Evolutionary conservation across 1,140 invertebrate species (phyloP), one percentile per base, ranked within the genome.

Genomic region (Liolophura sinensis): DNA sequence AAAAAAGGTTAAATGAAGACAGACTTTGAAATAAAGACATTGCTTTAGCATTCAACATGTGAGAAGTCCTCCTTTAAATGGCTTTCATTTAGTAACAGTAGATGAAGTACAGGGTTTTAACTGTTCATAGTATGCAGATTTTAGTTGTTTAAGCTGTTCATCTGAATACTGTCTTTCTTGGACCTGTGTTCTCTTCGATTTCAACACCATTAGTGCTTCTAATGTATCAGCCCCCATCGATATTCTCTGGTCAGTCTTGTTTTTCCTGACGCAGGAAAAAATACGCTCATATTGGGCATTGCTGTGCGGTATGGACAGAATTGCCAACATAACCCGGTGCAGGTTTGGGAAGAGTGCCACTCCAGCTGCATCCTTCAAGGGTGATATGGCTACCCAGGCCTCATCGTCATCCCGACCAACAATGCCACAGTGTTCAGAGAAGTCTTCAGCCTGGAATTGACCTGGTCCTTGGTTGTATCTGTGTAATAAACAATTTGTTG

Each of bases 221-320:
- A 69, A 24, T 16, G 60, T 65, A 1, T 62, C 22, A 9, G 60
- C 55, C 12, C 25, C 51, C 22, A 69, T 46, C 20, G 62, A 51
- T 22, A 57, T 54, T 49, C 71, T 64, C 22, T 64, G 60, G 25
- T 66, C 64, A 18, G 67, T 69, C 51, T 62, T 67, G 55, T 67
- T 69, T 52, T 72, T 69, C 31, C 65, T 52, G 0, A 70, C 68
- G 16, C 58, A 51, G 55, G 60, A 64, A 52, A 72, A 70, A 0
- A 70, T 59, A 12, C 71, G 12, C 40, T 67, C 68, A 67, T 68
- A 70, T 48, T 40, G 24, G 4, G 71, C 71, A 65, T 60, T 73
- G 54, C 68, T 68, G 60, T 73, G 68, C 9, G 71, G 71, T 18
- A 73, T 67, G 18, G 64, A 64, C 0, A 70, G 24, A 27, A 68